A percentile compares a stretch with the other conserved stretches of the same genome.
Conservation (phyloP, 2,888 invertebrate genomes). For the Cephus rjabovi region DNA sequence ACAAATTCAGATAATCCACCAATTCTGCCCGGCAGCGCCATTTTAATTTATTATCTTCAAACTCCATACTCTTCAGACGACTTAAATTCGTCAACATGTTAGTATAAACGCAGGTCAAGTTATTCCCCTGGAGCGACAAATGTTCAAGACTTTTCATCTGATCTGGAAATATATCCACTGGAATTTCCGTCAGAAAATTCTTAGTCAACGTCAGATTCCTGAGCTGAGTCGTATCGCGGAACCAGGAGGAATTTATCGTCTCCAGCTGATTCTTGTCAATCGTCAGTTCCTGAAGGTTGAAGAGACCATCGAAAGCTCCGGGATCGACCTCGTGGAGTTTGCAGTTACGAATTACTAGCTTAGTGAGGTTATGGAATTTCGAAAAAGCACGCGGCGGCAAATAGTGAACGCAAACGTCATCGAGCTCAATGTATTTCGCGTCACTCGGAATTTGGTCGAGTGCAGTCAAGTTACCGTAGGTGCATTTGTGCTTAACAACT, state of each 20-base stretch:
- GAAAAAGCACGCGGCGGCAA: slow-evolving; percentile 33
- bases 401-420: slow-evolving; percentile 42
- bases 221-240: slow-evolving; percentile 33
- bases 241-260: slow-evolving; percentile 39
- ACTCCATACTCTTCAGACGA: slow-evolving; percentile 40
- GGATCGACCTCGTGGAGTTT: slow-evolving; percentile 38
- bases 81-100: slow-evolving; percentile 44
- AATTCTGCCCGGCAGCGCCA: slow-evolving; percentile 52
- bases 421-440: slow-evolving; percentile 45
- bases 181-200: slow-evolving; percentile 45
- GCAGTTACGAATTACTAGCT: slow-evolving; percentile 45
- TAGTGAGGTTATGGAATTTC: slow-evolving; percentile 38
- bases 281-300: slow-evolving; percentile 20
- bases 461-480: slow-evolving; percentile 39
- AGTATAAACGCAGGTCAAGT: slow-evolving; percentile 47
- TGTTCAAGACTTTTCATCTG: slow-evolving; percentile 35
- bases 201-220: slow-evolving; percentile 44
- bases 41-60: slow-evolving; percentile 48
- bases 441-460: slow-evolving; percentile 38
- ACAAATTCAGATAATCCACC: slow-evolving; percentile 44
- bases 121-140: slow-evolving; percentile 51
- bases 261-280: slow-evolving; percentile 37
- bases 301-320: slow-evolving; percentile 39
- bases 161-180: slow-evolving; percentile 38
- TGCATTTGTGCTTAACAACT: slow-evolving; percentile 34